phyloP scores from a whole-genome alignment of 2,797 vertebrate genomes.

The Paguma larvata region DNA sequence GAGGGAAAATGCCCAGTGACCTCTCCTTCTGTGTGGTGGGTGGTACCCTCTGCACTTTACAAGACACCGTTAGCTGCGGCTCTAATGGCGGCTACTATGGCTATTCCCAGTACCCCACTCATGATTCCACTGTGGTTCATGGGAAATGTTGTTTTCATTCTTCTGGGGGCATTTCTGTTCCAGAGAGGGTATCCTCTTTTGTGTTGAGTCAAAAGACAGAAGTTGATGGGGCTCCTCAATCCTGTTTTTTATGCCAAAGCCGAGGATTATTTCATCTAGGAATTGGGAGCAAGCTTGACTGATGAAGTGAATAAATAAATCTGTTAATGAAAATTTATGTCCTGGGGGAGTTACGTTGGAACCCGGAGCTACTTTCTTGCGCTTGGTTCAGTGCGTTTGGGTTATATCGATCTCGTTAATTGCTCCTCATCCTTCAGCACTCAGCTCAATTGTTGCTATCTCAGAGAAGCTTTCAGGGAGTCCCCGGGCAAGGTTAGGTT shows the following conservation, averaged over 20 bases:
- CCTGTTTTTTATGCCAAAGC: neutral
- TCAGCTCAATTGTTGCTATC: neutral
- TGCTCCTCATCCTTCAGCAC: neutral
- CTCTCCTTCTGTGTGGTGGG: neutral
- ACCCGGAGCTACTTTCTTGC: neutral
- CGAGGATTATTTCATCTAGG: neutral
- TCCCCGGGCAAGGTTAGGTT: neutral
- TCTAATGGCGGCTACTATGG: accelerated
- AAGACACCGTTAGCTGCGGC: neutral
- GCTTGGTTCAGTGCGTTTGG: neutral
- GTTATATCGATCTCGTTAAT: neutral
- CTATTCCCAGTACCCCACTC: neutral
- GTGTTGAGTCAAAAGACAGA: neutral
- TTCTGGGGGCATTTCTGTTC: neutral
- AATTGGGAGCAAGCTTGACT: neutral
- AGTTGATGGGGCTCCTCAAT: neutral
- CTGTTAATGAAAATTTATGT: neutral
- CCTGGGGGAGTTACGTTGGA: neutral
- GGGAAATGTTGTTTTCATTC: neutral
- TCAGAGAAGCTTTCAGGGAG: neutral
- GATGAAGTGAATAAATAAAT: neutral
- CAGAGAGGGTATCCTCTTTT: neutral
- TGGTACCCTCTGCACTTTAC: accelerated
- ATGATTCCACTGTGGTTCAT: neutral
- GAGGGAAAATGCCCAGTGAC: neutral